A percentile compares a stretch with the other conserved stretches of the same genome.
Evolutionary conservation across 2,113 vertebrate species (phyloP).

Genomic region (Chelonoidis abingdonii): DNA sequence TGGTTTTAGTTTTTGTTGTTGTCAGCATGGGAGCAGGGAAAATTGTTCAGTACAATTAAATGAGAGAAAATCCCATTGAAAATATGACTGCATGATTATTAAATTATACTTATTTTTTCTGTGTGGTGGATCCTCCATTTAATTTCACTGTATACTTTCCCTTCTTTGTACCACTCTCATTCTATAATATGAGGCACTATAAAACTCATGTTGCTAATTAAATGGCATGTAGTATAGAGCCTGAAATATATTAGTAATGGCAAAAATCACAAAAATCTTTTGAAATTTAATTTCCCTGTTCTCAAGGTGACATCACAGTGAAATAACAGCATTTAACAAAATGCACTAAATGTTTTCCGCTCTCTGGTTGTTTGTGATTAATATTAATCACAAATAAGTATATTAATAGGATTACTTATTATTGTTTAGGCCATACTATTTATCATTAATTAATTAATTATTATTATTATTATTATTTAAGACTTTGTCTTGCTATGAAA

Average conservation of each 20-base stretch:
- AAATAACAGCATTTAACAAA: constrained; percentile 31
- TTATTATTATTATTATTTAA: not conserved
- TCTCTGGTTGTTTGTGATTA: not conserved
- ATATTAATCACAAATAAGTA: no score
- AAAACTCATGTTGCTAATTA: constrained; percentile 7
- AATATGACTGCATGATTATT: not conserved
- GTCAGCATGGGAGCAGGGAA: not conserved
- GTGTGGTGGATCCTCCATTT: not conserved
- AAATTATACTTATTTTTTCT: not conserved
- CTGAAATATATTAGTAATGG: not conserved
- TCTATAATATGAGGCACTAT: not conserved
- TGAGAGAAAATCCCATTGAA: not conserved
- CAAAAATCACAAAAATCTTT: constrained; percentile 10
- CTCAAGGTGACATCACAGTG: not conserved
- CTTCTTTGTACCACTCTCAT: not conserved
- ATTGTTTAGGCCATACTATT: no score
- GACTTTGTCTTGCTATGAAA: not conserved
- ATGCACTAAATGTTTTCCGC: not conserved
- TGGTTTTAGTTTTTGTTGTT: not conserved
- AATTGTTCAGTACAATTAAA: not conserved
- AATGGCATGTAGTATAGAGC: not conserved
- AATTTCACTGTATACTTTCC: not conserved
- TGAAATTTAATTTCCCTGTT: not conserved
- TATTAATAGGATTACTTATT: no score
- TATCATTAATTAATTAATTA: no score